Evolutionary conservation across 2,797 vertebrate species (phyloP), one percentile per base, ranked within the genome.

Genomic region (Labroides dimidiatus): DNA sequence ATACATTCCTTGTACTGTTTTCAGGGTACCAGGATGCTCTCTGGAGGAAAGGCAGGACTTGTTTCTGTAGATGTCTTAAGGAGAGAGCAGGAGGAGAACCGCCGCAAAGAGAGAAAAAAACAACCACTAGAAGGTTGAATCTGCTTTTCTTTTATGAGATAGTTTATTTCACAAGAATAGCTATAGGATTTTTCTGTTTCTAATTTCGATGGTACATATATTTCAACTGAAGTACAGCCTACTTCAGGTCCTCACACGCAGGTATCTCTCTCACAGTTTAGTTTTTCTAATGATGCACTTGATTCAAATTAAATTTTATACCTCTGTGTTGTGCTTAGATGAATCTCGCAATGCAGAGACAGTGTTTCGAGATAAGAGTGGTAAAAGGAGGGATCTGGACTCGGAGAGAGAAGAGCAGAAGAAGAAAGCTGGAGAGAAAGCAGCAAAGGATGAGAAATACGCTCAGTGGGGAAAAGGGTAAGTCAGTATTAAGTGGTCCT

Each of bases 401-500:
- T 84, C 90, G 8, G 98, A 99, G 82, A 93, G 92, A 71, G 91
- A 93, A 51, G 96, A 97, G 52, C 92, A 95, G 88, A 91, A 69
- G 76, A 93, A 48, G 87, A 95, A 94, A 81, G 95, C 89, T 12
- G 94, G 90, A 58, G 96, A 95, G 19, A 92, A 96, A 74, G 92
- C 95, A 0, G 89, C 94, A 84, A 94, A 94, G 30, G 95, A 96
- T 2, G 94, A 96, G 75, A 96, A 96, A 48, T 99, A 99, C 0
- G 95, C 96, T 44, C 93, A 94, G 58, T 99, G 98, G 98, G 98
- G 98, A 0, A 97, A 92, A 91, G 98, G 98, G 98, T 98, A 91
- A 74, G 59, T 71, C 20, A 55, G 23, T 6, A 21, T 53, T 19
- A 1, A 1, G 13, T 56, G n/a, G 17, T 45, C 13, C n/a, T 21